These are phyloP conservation scores for Bugula neritina DNA, from an alignment of 2,888 invertebrate genomes.

Conservation along the genomic window DNA sequence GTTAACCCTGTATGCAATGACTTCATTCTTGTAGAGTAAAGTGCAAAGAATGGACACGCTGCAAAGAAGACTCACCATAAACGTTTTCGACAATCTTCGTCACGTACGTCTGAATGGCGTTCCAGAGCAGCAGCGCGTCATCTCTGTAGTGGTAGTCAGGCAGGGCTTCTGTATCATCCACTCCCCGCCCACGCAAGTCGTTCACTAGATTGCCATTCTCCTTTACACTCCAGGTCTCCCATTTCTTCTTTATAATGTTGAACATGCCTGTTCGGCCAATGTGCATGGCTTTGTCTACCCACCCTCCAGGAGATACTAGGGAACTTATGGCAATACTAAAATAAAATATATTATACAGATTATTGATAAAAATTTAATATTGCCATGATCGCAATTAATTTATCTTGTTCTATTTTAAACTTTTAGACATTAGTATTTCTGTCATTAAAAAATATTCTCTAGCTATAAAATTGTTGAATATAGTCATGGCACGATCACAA, in stretches of 20 bases:
- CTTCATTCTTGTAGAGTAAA: no score
- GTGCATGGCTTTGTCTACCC: conserved; percentile 30
- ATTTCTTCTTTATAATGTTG: conserved; percentile 29
- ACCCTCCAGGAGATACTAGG: conserved; percentile 39
- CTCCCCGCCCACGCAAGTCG: conserved; percentile 51
- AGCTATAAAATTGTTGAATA: no score
- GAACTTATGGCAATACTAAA: conserved; percentile 49
- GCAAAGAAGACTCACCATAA: conserved; percentile 21
- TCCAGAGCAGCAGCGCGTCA: conserved; percentile 53
- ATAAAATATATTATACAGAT: no score
- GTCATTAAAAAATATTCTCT: no score
- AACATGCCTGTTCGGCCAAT: conserved; percentile 29
- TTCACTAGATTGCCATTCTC: conserved; percentile 48
- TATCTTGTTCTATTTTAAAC: no score
- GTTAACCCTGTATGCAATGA: no score
- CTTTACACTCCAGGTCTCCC: conserved; percentile 29
- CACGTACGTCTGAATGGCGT: conserved; percentile 52
- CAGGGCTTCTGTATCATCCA: conserved; percentile 46
- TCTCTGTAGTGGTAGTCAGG: conserved; percentile 56
- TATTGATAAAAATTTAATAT: no score
- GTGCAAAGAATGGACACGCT: no score
- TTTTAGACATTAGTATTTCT: no score
- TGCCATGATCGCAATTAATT: no score
- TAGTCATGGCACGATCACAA: no score
- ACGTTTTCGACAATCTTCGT: not conserved